phyloP scores from a whole-genome alignment of 2,113 vertebrate genomes.

The Calidris pygmaea region DNA sequence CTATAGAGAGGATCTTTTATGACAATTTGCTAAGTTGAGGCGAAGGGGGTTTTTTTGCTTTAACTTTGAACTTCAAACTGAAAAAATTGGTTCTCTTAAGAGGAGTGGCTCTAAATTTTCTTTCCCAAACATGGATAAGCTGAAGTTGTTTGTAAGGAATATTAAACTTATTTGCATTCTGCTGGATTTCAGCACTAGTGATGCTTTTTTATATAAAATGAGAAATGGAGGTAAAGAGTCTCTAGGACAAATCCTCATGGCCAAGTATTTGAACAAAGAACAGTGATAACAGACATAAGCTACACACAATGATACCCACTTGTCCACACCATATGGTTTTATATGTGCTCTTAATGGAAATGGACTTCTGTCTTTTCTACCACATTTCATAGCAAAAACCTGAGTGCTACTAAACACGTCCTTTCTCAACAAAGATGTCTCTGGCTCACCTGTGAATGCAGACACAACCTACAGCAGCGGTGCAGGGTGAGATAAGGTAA shows the following conservation, averaged over 20 bases:
- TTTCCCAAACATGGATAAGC: background rate
- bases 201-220: background rate
- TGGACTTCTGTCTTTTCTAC: rapidly evolving
- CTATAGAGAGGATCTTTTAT: background rate
- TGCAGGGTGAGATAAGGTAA: background rate
- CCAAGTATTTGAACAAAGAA: background rate
- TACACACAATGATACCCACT: background rate
- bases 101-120: background rate
- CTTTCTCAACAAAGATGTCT: background rate
- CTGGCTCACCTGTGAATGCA: background rate
- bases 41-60: background rate
- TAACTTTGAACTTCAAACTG: background rate
- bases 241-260: background rate
- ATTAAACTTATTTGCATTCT: background rate
- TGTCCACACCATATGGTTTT: background rate
- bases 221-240: background rate
- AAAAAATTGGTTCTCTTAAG: background rate
- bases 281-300: background rate
- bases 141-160: background rate
- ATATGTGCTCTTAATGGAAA: too few relatives aligned
- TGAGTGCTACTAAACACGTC: background rate
- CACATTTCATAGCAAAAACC: background rate
- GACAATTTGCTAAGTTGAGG: background rate
- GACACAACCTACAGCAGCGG: background rate
- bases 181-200: background rate